These are phyloP conservation scores for Adrianichthys oophorus DNA, from an alignment of 2,797 vertebrate species.

Conservation along the genomic window DNA sequence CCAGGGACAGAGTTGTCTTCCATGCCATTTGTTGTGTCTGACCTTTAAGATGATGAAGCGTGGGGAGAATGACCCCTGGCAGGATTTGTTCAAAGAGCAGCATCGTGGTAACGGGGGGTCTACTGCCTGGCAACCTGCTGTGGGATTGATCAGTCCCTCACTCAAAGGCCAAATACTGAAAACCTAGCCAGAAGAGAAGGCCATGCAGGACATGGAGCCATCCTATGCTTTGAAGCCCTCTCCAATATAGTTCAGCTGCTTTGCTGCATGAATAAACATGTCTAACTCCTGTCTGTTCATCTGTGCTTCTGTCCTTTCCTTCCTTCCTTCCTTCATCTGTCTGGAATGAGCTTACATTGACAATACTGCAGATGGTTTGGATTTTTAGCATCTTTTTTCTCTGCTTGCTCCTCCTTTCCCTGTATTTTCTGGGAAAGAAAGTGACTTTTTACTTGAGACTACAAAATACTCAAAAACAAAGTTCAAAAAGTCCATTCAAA, in stretches of 20 bases:
- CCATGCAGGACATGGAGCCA: constrained; percentile 67
- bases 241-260: constrained; percentile 65
- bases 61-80: constrained; percentile 71
- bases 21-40: constrained; percentile 73
- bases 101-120: constrained; percentile 69
- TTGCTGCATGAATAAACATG: constrained; percentile 69
- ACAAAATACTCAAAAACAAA: too few relatives aligned
- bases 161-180: constrained; percentile 75
- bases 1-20: constrained; percentile 62
- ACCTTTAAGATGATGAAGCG: constrained; percentile 79
- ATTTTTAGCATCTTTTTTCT: constrained; percentile 20
- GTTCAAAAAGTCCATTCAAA: too few relatives aligned
- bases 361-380: constrained; percentile 37
- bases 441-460: too few relatives aligned
- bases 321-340: constrained; percentile 36
- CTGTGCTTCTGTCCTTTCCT: constrained; percentile 35
- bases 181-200: constrained; percentile 70
- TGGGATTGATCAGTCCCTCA: constrained; percentile 75
- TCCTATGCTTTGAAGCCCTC: constrained; percentile 70
- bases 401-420: constrained; percentile 19
- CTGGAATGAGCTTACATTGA: constrained; percentile 38
- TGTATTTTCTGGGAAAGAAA: too few relatives aligned
- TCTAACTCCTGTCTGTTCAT: constrained; percentile 42
- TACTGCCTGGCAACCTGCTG: constrained; percentile 67
- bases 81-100: constrained; percentile 76